A percentile compares a stretch with the other conserved stretches of the same genome.
Evolutionary conservation across 30 jellyfish, hydroid and myxozoan species (phyloP).

Genomic region (Aurelia coerulea): DNA sequence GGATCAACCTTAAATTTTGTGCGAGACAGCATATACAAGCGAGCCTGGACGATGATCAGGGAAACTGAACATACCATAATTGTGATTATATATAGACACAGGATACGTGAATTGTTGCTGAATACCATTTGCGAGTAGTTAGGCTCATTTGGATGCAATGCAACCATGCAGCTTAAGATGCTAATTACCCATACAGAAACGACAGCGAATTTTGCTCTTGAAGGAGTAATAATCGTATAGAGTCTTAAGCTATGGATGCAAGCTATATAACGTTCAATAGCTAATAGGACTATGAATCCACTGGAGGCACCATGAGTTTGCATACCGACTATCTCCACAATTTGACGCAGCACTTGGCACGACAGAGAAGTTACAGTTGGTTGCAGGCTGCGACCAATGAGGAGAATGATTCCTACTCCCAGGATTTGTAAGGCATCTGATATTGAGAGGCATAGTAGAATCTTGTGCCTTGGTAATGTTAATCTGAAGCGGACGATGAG

Average conservation of each 20-base stretch:
- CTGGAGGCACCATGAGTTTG: constrained; percentile 1
- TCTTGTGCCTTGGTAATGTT: constrained; percentile 30
- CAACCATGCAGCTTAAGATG: background rate
- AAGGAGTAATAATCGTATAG: background rate
- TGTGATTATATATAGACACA: background rate
- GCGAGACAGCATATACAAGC: background rate
- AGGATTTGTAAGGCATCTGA: background rate
- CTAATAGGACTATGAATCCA: constrained; percentile 9
- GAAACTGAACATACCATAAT: background rate
- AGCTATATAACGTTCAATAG: constrained; percentile 34
- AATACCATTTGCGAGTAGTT: background rate
- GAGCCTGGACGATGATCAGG: background rate
- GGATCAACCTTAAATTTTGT: background rate
- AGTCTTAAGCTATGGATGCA: constrained; percentile 31
- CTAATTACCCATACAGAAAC: constrained; percentile 5
- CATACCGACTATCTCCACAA: background rate
- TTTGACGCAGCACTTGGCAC: constrained; percentile 12
- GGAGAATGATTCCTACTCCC: background rate
- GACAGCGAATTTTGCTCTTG: background rate
- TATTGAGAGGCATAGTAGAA: constrained; percentile 16
- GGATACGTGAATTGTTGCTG: background rate
- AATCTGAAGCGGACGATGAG: too few relatives aligned
- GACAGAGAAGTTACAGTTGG: background rate
- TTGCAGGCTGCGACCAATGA: background rate
- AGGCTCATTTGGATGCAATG: background rate